These are phyloP conservation scores for Gadus chalcogrammus DNA, from an alignment of 2,113 vertebrate genomes.

Conservation along the genomic window DNA sequence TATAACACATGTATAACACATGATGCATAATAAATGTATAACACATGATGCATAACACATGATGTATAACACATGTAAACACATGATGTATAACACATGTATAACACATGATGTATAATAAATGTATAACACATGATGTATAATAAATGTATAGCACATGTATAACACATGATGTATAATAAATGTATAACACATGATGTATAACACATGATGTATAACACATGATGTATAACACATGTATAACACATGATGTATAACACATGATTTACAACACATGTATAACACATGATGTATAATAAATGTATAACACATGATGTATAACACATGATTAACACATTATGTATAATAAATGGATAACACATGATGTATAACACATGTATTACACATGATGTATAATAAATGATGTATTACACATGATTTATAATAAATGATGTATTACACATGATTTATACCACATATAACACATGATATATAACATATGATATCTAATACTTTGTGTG, in stretches of 20 bases:
- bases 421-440: no score
- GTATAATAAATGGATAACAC: no score
- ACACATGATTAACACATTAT: neutral
- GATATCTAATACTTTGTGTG: neutral
- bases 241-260: conserved; percentile 53
- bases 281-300: conserved; percentile 5
- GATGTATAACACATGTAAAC: conserved; percentile 36
- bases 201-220: conserved; percentile 9
- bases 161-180: conserved; percentile 27
- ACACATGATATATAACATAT: neutral
- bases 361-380: no score
- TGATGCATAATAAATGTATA: neutral
- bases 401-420: no score
- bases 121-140: conserved; percentile 13
- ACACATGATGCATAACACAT: neutral
- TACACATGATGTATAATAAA: no score
- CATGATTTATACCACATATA: no score
- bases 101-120: conserved; percentile 39
- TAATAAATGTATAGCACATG: conserved; percentile 3
- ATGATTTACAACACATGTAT: conserved; percentile 22
- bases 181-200: neutral
- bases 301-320: conserved; percentile 15
- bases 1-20: conserved; percentile 51
- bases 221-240: conserved; percentile 21
- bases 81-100: conserved; percentile 25